Evolutionary conservation across 2,113 vertebrate species (phyloP).

Genomic region (Dendropsophus ebraccatus): DNA sequence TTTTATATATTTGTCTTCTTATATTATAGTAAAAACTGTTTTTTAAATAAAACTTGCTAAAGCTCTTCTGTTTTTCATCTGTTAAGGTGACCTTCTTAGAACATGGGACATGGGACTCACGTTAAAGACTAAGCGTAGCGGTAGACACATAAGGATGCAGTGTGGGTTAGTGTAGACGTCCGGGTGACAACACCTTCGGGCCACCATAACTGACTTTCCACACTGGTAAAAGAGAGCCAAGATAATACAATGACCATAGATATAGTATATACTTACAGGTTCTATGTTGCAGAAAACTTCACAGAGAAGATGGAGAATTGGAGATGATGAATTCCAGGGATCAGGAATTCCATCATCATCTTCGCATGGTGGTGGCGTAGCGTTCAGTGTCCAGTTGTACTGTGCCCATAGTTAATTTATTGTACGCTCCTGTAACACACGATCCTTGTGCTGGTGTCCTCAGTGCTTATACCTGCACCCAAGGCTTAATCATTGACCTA

Average conservation of each 20-base stretch:
- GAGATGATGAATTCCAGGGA: background rate
- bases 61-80: background rate
- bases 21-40: too few relatives aligned
- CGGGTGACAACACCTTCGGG: background rate
- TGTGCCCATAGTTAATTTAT: background rate
- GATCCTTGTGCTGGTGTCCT: background rate
- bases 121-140: background rate
- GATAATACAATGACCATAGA: too few relatives aligned
- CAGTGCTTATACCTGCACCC: conserved; percentile 54
- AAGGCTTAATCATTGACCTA: conserved; percentile 74
- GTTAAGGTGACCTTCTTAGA: too few relatives aligned
- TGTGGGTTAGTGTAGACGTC: background rate
- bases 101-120: too few relatives aligned
- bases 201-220: background rate
- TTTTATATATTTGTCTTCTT: background rate
- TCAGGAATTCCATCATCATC: too few relatives aligned
- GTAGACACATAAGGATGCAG: background rate
- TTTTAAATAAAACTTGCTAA: too few relatives aligned
- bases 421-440: background rate
- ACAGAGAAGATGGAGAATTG: background rate
- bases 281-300: background rate
- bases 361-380: background rate
- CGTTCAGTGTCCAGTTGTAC: background rate
- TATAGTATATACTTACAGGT: background rate
- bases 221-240: background rate